These are phyloP conservation scores for Prionailurus viverrinus DNA, from an alignment of 2,113 vertebrate genomes.

Conservation along the genomic window DNA sequence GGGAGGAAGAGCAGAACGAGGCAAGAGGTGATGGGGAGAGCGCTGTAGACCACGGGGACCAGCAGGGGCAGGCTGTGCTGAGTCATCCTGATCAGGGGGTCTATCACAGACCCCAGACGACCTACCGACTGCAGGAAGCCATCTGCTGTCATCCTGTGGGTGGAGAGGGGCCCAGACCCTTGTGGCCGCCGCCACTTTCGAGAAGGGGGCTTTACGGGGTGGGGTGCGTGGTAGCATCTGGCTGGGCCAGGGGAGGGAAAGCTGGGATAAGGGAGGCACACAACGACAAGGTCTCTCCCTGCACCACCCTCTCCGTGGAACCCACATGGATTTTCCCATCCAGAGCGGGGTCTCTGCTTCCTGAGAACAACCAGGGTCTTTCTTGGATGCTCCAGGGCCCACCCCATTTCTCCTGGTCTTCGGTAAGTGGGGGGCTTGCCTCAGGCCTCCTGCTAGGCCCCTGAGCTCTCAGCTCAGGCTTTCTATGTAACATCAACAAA, in stretches of 20 bases:
- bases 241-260: background rate
- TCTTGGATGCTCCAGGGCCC: background rate
- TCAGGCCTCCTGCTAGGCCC: background rate
- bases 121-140: background rate
- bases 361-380: background rate
- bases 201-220: background rate
- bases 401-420: background rate
- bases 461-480: background rate
- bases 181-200: background rate
- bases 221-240: background rate
- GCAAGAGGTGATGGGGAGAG: background rate
- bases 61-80: background rate
- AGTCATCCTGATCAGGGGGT: conserved; percentile 32
- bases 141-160: background rate
- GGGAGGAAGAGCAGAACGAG: conserved; percentile 32
- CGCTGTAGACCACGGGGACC: background rate
- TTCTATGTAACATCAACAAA: background rate
- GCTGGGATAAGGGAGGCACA: background rate
- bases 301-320: background rate
- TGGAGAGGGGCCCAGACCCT: background rate
- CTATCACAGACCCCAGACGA: background rate
- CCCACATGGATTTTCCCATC: background rate
- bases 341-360: background rate
- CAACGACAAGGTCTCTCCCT: background rate
- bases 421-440: background rate